A percentile compares a stretch with the other conserved stretches of the same genome.
Evolutionary conservation across 2,797 vertebrate genomes (phyloP).

Genomic region (Rhinella marina): DNA sequence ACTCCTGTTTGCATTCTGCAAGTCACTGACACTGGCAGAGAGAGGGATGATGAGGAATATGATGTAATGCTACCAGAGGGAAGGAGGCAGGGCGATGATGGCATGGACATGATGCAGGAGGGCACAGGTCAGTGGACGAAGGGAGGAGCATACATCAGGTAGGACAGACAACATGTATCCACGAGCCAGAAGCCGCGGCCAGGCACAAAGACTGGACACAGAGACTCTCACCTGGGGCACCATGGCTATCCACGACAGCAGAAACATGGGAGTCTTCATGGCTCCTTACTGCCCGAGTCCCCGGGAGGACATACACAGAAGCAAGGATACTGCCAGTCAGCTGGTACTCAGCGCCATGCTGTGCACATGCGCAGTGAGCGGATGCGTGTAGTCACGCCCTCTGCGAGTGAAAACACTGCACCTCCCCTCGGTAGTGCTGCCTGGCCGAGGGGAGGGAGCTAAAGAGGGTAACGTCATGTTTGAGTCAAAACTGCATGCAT

Average conservation of each 20-base stretch:
- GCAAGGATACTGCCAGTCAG: conserved; percentile 4
- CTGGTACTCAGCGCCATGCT: conserved; percentile 43
- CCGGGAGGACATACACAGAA: background rate
- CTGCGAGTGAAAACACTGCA: background rate
- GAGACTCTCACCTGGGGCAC: conserved; percentile 39
- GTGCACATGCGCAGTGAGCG: conserved; percentile 24
- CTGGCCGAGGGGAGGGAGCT: background rate
- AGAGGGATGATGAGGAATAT: background rate
- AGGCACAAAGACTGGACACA: too few relatives aligned
- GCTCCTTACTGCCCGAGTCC: background rate
- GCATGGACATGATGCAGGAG: too few relatives aligned
- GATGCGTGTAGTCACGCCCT: background rate
- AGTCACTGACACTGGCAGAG: background rate
- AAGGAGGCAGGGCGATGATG: background rate
- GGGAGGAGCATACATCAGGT: too few relatives aligned
- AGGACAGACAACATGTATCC: background rate
- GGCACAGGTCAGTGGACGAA: too few relatives aligned
- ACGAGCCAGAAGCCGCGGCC: background rate
- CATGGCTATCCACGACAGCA: conserved; percentile 21
- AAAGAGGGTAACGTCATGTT: too few relatives aligned
- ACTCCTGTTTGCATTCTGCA: too few relatives aligned
- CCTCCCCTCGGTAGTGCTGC: background rate
- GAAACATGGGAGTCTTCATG: conserved; percentile 16
- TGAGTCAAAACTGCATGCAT: too few relatives aligned
- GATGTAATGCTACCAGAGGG: background rate